These are phyloP conservation scores for Heliopora coerulea DNA, from an alignment of 92 coral and sea anemone genomes.

Conservation along the genomic window DNA sequence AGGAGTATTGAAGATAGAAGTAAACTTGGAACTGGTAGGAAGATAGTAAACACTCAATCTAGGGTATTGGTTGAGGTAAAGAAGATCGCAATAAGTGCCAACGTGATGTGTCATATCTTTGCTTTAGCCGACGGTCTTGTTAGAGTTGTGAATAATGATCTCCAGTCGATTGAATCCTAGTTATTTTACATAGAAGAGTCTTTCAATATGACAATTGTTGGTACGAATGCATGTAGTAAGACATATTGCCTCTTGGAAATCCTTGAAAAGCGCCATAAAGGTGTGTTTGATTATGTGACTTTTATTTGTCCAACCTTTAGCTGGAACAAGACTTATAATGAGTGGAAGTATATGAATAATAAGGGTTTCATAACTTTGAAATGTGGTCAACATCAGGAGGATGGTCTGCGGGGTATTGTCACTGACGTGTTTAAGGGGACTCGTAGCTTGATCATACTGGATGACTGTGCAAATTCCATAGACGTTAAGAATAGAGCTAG, in stretches of 20 bases:
- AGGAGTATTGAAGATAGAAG: not conserved
- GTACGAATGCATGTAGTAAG: constrained; percentile 36
- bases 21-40: not conserved
- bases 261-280: constrained; percentile 8
- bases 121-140: constrained; percentile 26
- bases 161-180: constrained; percentile 23
- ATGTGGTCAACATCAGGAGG: not conserved
- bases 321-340: constrained; percentile 6
- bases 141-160: constrained; percentile 17
- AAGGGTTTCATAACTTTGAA: not conserved
- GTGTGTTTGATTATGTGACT: constrained; percentile 17
- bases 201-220: constrained; percentile 22
- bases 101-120: constrained; percentile 25
- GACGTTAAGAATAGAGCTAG: constrained; percentile 12
- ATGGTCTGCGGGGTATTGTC: not conserved
- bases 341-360: constrained; percentile 3
- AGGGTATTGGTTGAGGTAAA: constrained; percentile 26
- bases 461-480: constrained; percentile 11
- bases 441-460: not conserved
- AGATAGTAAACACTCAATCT: constrained; percentile 21
- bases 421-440: constrained; percentile 1
- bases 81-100: constrained; percentile 8
- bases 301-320: not conserved
- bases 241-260: constrained; percentile 31
- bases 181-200: not conserved